Evolutionary conservation across 2,113 vertebrate species (phyloP), one percentile per base, ranked within the genome.

Genomic region (Abramis brama): DNA sequence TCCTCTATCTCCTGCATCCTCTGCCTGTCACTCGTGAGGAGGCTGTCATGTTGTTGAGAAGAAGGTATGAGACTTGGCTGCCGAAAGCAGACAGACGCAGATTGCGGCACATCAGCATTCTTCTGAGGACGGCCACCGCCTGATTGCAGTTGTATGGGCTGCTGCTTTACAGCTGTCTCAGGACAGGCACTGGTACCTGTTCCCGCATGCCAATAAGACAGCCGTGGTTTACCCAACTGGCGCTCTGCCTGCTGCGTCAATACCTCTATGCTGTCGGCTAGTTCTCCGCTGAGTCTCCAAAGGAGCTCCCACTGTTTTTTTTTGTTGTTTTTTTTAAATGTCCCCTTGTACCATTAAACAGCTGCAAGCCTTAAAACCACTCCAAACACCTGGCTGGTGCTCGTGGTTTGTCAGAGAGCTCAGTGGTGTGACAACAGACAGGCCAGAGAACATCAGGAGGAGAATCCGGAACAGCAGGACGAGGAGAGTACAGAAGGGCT

Each of bases 141-240:
- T 97, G 97, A 96, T 97, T 97, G 98, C 82, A 94, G 95, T 95
- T 96, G 96, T 95, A 98, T 95, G 98, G 97, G 96, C 97, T 95
- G 95, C 95, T 98, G 97, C 92, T 96, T 96, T 97, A 96, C 98
- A 99, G 96, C 98, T 99, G 98, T 96, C 97, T 97, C 96, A 73
- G 95, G 96, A 95, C 97, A 96, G 92, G 95, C 95, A 92, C 19
- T 88, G 92, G 94, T 94, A 95, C 96, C 96, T 96, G 95, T 92
- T 96, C 94, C 94, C 94, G 97, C 96, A 98, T 98, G 93, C 96
- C 98, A 98, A 97, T 97, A 95, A 97, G 96, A 95, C 91, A 93
- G 93, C 95, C 95, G 94, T 92, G 91, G 92, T 88, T 90, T 89
- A 94, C 94, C 95, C 91, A 96, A 96, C 95, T 95, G 92, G 62